Evolutionary conservation across 1,140 invertebrate genomes (phyloP).

Genomic region (Drosophila paulistorum): DNA sequence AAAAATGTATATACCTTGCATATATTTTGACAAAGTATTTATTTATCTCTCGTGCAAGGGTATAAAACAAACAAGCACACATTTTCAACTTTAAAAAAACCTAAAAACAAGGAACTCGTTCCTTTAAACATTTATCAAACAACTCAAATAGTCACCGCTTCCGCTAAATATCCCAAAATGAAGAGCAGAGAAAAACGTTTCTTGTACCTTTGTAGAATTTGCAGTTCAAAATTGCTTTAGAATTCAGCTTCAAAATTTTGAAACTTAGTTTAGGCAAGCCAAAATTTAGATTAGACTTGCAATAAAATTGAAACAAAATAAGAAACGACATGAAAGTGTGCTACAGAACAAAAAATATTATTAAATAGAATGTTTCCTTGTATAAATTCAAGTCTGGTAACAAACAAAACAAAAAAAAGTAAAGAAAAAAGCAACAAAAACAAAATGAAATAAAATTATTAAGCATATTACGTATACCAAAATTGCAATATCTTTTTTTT

Average conservation of each 20-base stretch:
- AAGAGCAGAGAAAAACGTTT: conserved; percentile 48
- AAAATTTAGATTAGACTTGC: conserved; percentile 37
- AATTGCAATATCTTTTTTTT: neutral
- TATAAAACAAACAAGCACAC: conserved; percentile 1
- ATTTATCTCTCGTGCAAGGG: neutral
- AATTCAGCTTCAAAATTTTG: conserved; percentile 48
- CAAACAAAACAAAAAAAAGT: conserved; percentile 35
- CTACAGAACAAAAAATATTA: conserved; percentile 34
- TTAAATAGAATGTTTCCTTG: conserved; percentile 49
- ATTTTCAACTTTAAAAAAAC: neutral
- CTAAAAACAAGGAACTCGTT: conserved; percentile 54
- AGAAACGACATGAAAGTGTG: conserved; percentile 23
- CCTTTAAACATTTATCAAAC: conserved; percentile 51
- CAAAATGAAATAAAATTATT: conserved; percentile 50
- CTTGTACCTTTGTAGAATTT: conserved; percentile 81
- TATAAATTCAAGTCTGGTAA: conserved; percentile 63
- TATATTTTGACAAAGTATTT: neutral
- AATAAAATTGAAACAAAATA: conserved; percentile 14
- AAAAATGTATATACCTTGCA: too few species aligned
- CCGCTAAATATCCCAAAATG: conserved; percentile 36
- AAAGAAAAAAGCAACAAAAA: neutral
- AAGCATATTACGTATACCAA: conserved; percentile 40
- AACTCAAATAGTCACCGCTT: conserved; percentile 33
- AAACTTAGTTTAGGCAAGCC: conserved; percentile 35
- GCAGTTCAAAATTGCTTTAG: conserved; percentile 82